These are phyloP conservation scores for Danio choprae DNA, from an alignment of 2,797 vertebrate species.

Conservation along the genomic window DNA sequence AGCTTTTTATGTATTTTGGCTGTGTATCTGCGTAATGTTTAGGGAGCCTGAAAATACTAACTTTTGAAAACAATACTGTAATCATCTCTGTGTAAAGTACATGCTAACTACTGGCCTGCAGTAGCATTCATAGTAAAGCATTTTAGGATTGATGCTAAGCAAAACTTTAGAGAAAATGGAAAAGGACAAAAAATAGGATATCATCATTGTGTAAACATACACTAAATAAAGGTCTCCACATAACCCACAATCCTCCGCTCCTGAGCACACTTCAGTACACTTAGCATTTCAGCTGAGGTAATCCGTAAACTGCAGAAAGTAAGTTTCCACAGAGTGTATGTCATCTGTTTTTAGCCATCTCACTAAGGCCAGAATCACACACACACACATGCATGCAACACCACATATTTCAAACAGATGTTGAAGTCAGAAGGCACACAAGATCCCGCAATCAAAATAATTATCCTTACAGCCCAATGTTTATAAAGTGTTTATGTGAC, in stretches of 20 bases:
- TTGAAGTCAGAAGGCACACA: constrained; percentile 78
- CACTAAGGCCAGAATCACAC: constrained; percentile 81
- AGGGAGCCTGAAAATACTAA: too few species aligned
- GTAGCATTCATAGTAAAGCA: too few species aligned
- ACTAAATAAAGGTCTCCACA: constrained; percentile 65
- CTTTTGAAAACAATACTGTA: too few species aligned
- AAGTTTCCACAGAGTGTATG: constrained; percentile 81
- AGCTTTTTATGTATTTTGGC: too few species aligned
- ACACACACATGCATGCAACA: constrained; percentile 29
- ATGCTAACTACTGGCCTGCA: too few species aligned
- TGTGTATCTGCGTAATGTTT: too few species aligned
- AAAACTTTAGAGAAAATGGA: too few species aligned
- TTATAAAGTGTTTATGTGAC: constrained; percentile 82
- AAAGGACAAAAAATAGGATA: too few species aligned
- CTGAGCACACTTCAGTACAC: constrained; percentile 68
- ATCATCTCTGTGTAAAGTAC: too few species aligned
- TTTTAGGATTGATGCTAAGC: too few species aligned
- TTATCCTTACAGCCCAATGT: constrained; percentile 78
- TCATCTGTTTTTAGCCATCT: constrained; percentile 85
- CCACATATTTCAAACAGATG: constrained; percentile 93
- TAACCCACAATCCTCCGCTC: constrained; percentile 71
- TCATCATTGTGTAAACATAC: too few species aligned
- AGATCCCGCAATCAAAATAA: constrained; percentile 86
- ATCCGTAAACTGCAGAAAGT: constrained; percentile 42
- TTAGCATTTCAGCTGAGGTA: background rate